Evolutionary conservation across 1,140 invertebrate genomes (phyloP).

Genomic region (Trypoxylus dichotomus): DNA sequence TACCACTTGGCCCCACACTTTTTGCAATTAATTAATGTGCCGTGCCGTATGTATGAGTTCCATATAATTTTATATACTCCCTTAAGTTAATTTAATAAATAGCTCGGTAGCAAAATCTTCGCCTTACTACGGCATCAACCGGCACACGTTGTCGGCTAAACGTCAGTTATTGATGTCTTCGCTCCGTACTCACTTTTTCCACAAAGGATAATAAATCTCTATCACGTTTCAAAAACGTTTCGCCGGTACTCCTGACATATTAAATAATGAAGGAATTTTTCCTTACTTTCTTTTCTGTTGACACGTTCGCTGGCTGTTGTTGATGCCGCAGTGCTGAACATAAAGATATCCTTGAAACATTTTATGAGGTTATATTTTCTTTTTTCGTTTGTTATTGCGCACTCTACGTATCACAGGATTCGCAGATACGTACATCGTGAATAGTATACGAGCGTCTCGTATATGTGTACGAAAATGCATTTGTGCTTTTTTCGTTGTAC

Average conservation of each 20-base stretch:
- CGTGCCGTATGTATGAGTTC: too few relatives aligned
- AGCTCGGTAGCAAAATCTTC: not conserved
- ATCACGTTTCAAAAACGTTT: slow-evolving; percentile 22
- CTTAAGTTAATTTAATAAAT: not conserved
- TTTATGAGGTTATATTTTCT: slow-evolving; percentile 8
- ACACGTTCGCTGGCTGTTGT: slow-evolving; percentile 16
- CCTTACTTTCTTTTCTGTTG: slow-evolving; percentile 4
- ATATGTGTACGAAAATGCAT: not conserved
- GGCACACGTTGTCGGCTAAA: not conserved
- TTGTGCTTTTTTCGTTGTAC: not conserved
- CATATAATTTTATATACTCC: too few relatives aligned
- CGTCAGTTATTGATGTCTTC: slow-evolving; percentile 8
- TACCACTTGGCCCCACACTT: too few relatives aligned
- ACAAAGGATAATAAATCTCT: not conserved
- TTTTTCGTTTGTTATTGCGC: slow-evolving; percentile 3
- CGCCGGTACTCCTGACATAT: slow-evolving; percentile 17
- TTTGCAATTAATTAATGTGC: too few relatives aligned
- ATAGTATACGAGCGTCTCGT: not conserved
- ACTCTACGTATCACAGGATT: not conserved
- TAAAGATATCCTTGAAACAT: slow-evolving; percentile 10
- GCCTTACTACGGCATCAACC: not conserved
- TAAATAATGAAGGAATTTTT: slow-evolving; percentile 26
- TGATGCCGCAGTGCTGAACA: not conserved
- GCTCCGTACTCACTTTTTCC: not conserved
- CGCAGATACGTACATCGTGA: not conserved